These are phyloP conservation scores for Pecten maximus DNA, from an alignment of 2,888 invertebrate species.

Conservation along the genomic window DNA sequence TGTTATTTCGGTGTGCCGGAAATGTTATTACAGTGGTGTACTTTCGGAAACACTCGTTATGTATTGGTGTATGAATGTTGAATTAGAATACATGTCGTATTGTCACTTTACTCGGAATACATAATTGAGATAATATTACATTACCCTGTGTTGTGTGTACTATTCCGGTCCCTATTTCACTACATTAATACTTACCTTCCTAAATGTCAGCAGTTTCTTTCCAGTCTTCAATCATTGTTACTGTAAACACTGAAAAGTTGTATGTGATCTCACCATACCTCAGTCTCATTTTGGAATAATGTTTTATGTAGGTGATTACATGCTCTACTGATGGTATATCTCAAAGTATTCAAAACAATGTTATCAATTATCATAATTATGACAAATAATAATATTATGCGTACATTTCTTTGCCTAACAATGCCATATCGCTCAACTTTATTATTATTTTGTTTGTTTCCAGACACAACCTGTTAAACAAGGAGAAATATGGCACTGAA, in stretches of 20 bases:
- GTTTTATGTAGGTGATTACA: too few relatives aligned
- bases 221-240: not conserved
- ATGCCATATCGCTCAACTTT: too few relatives aligned
- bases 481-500: too few relatives aligned
- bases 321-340: too few relatives aligned
- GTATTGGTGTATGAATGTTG: not conserved
- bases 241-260: not conserved
- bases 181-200: not conserved
- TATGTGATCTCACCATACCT: too few relatives aligned
- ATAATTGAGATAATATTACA: not conserved
- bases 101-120: not conserved
- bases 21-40: not conserved
- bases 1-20: slow-evolving; percentile 20
- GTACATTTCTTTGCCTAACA: too few relatives aligned
- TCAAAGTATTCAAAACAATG: too few relatives aligned
- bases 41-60: not conserved
- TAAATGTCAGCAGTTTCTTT: not conserved
- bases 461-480: too few relatives aligned
- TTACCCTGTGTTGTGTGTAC: not conserved
- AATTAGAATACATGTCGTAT: not conserved
- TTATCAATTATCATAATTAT: too few relatives aligned
- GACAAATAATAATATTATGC: too few relatives aligned
- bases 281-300: too few relatives aligned
- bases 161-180: not conserved
- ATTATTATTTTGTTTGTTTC: too few relatives aligned